phyloP scores from a whole-genome alignment of 1,140 invertebrate species.

The Campodea augens region DNA sequence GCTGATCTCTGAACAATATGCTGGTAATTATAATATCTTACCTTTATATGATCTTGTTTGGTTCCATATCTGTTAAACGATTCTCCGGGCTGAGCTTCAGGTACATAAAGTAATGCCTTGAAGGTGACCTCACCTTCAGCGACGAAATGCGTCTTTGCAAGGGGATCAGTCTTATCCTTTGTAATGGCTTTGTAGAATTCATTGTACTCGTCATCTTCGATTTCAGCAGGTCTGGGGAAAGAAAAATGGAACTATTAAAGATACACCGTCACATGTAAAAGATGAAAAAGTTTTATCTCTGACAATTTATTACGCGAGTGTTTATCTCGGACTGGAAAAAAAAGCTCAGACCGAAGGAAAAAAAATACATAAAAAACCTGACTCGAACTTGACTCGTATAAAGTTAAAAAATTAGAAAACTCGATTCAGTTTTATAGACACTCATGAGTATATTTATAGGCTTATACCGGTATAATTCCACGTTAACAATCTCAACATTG shows the following conservation, averaged over 20 bases:
- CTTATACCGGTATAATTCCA: too few relatives aligned
- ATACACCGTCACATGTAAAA: background rate
- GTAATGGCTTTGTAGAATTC: slow-evolving; percentile 89
- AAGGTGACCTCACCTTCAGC: slow-evolving; percentile 98
- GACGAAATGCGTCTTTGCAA: slow-evolving; percentile 84
- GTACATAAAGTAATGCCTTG: slow-evolving; percentile 87
- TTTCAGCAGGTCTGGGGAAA: slow-evolving; percentile 45
- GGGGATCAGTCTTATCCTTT: slow-evolving; percentile 70
- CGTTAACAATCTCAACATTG: too few relatives aligned
- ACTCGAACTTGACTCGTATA: too few relatives aligned
- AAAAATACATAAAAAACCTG: too few relatives aligned
- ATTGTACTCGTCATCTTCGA: slow-evolving; percentile 71
- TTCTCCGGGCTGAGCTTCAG: slow-evolving; percentile 72
- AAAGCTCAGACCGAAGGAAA: too few relatives aligned
- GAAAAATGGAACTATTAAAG: slow-evolving; percentile 5
- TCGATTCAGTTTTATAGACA: too few relatives aligned
- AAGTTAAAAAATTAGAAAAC: too few relatives aligned
- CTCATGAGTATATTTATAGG: too few relatives aligned
- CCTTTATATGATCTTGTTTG: slow-evolving; percentile 84
- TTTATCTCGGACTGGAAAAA: slow-evolving; percentile 1
- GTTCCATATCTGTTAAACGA: slow-evolving; percentile 90
- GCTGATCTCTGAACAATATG: too few relatives aligned
- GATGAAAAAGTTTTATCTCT: background rate
- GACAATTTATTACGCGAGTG: background rate
- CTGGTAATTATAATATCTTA: slow-evolving; percentile 20